Evolutionary conservation across 2,888 invertebrate genomes (phyloP).

Genomic region (Agrotis segetum): DNA sequence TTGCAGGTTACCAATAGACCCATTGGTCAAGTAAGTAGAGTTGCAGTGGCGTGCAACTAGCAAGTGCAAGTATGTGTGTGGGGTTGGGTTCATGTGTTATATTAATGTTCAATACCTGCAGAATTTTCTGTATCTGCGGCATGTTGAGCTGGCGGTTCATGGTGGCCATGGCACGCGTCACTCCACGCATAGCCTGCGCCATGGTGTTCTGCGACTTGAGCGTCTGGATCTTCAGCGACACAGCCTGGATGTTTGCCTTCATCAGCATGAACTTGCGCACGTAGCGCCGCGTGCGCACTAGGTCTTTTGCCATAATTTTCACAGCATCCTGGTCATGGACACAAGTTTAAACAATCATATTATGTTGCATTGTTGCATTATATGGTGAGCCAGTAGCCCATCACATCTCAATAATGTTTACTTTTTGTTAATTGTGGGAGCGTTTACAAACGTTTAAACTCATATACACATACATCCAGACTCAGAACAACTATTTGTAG

Average conservation of each 20-base stretch:
- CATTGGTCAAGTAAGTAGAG: too few species aligned
- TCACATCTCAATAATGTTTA: too few species aligned
- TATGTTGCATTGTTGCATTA: too few species aligned
- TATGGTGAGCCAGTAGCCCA: too few species aligned
- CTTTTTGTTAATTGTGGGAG: too few species aligned
- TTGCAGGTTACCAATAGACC: too few species aligned
- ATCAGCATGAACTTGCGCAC: slow-evolving; percentile 99
- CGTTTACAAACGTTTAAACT: too few species aligned
- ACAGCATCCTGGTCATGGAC: slow-evolving; percentile 96
- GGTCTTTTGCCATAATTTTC: slow-evolving; percentile 99
- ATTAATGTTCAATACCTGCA: slow-evolving; percentile 75
- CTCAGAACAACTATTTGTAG: too few species aligned
- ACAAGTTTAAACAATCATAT: neutral
- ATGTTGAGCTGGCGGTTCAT: slow-evolving; percentile 99
- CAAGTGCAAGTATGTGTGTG: too few species aligned
- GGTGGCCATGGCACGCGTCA: slow-evolving; percentile 99
- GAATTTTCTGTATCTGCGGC: slow-evolving; percentile 99
- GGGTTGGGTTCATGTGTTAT: too few species aligned
- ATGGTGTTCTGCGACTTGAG: slow-evolving; percentile 99
- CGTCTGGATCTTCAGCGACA: slow-evolving; percentile 99
- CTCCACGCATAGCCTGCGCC: slow-evolving; percentile 99
- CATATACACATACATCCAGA: too few species aligned
- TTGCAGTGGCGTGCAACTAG: too few species aligned
- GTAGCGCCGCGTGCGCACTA: slow-evolving; percentile 98
- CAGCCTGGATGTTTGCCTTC: slow-evolving; percentile 99